Percentiles rank a stretch among this genome's conserved stretches.
phyloP scores from a whole-genome alignment of 2,797 vertebrate genomes.

The Sylvilagus floridanus region DNA sequence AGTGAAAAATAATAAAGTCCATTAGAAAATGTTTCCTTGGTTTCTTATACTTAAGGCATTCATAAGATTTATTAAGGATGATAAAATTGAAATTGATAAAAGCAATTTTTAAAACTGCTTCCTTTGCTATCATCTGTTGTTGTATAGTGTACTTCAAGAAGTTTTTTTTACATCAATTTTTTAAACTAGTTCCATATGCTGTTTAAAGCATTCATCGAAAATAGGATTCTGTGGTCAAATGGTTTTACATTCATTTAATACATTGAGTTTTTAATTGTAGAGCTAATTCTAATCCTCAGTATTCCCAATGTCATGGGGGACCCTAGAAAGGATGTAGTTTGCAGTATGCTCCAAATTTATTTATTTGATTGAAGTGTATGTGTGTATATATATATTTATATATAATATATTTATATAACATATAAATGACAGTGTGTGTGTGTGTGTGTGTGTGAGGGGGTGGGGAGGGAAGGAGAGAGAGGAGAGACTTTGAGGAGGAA shows the following conservation, averaged over 20 bases:
- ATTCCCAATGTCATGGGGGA: not conserved
- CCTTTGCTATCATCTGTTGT: not conserved
- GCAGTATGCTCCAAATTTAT: not conserved
- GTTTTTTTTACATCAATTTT: not conserved
- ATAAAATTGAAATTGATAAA: slow-evolving; percentile 42
- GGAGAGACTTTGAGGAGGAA: too few species aligned
- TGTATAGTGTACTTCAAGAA: not conserved
- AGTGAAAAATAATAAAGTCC: not conserved
- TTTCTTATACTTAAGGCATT: slow-evolving; percentile 16
- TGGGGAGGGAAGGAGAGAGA: too few species aligned
- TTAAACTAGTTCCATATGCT: slow-evolving; percentile 27
- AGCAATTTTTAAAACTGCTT: not conserved
- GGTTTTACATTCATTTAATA: slow-evolving; percentile 45
- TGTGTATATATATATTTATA: not conserved
- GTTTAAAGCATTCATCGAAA: slow-evolving; percentile 1
- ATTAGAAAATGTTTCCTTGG: not conserved
- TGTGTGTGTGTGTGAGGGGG: not conserved
- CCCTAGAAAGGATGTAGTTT: not conserved
- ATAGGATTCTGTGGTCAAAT: slow-evolving; percentile 54
- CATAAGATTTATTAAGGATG: slow-evolving; percentile 22
- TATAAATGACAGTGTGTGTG: too few species aligned
- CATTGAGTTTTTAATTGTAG: slow-evolving; percentile 16
- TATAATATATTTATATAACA: too few species aligned
- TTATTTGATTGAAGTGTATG: not conserved
- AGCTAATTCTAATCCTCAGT: slow-evolving; percentile 38